These are phyloP conservation scores for Cyrtorhinus lividipennis DNA, from an alignment of 1,140 invertebrate species.

Conservation along the genomic window DNA sequence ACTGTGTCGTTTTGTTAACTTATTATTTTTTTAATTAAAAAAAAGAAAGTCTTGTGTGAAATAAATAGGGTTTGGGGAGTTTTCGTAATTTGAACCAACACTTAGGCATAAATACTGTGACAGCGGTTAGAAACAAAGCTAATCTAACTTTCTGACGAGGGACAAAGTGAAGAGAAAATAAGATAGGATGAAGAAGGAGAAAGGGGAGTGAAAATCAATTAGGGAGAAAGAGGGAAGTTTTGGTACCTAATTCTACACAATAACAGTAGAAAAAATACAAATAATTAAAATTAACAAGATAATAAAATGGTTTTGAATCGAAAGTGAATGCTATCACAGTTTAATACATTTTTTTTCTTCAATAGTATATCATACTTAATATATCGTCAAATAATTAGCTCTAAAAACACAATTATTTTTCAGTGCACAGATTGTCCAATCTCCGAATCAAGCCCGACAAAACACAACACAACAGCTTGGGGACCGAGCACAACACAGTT, in stretches of 20 bases:
- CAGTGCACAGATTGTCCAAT: constrained; percentile 16
- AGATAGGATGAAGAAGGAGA: too few relatives aligned
- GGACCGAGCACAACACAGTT: constrained; percentile 3
- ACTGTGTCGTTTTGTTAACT: background rate
- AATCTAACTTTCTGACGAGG: too few relatives aligned
- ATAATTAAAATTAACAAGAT: constrained; percentile 17
- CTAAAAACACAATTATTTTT: constrained; percentile 18
- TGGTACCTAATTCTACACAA: background rate
- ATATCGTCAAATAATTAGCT: constrained; percentile 12
- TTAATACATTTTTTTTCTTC: constrained; percentile 7
- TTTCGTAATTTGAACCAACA: too few relatives aligned
- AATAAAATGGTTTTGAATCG: background rate
- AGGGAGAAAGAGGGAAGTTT: too few relatives aligned
- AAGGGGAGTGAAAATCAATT: background rate
- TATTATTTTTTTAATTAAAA: background rate
- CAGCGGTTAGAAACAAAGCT: constrained; percentile 1
- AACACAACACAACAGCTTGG: constrained; percentile 18
- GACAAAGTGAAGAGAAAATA: too few relatives aligned
- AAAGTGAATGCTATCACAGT: constrained; percentile 21
- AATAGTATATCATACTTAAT: constrained; percentile 7
- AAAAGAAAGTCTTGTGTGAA: background rate
- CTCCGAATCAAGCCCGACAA: constrained; percentile 12
- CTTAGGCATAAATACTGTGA: constrained; percentile 20
- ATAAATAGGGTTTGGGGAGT: too few relatives aligned
- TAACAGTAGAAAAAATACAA: constrained; percentile 16